Conservation (phyloP, 1,140 invertebrate species). For the Drosophila kikkawai region DNA sequence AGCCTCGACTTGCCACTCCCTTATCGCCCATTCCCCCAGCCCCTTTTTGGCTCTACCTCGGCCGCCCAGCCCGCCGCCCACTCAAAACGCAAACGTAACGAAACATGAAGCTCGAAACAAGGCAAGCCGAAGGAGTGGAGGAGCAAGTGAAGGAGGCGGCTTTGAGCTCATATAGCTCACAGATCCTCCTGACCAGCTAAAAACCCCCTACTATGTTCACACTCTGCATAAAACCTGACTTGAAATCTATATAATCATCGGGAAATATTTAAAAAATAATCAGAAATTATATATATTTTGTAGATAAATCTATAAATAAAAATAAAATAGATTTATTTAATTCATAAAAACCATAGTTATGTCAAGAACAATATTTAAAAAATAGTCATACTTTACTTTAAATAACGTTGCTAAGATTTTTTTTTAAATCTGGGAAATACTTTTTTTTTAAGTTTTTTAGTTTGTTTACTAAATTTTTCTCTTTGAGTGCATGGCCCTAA, state of each 20-base stretch:
- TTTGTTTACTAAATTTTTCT: neutral
- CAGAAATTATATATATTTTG: too few relatives aligned
- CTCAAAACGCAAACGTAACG: conserved; percentile 78
- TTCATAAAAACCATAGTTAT: neutral
- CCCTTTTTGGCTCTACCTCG: neutral
- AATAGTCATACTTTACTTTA: neutral
- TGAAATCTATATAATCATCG: neutral
- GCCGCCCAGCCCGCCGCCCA: conserved; percentile 38
- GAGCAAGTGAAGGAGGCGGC: conserved; percentile 6
- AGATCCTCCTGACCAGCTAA: conserved; percentile 40
- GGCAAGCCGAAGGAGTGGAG: conserved; percentile 4
- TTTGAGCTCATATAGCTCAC: conserved; percentile 37
- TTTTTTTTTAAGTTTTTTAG: neutral
- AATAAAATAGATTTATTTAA: too few relatives aligned
- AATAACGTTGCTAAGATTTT: neutral
- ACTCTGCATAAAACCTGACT: neutral
- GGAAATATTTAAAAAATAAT: neutral
- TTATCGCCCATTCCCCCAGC: neutral
- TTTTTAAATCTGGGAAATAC: neutral
- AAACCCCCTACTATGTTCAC: neutral
- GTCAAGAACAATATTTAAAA: neutral
- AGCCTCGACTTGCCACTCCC: conserved; percentile 37
- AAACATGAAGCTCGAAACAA: conserved; percentile 74
- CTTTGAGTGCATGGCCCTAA: neutral
- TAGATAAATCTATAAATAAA: too few relatives aligned